These are phyloP conservation scores for Actinopyga echinites DNA, from an alignment of 53 echinoderm and acorn worm species.

Conservation along the genomic window DNA sequence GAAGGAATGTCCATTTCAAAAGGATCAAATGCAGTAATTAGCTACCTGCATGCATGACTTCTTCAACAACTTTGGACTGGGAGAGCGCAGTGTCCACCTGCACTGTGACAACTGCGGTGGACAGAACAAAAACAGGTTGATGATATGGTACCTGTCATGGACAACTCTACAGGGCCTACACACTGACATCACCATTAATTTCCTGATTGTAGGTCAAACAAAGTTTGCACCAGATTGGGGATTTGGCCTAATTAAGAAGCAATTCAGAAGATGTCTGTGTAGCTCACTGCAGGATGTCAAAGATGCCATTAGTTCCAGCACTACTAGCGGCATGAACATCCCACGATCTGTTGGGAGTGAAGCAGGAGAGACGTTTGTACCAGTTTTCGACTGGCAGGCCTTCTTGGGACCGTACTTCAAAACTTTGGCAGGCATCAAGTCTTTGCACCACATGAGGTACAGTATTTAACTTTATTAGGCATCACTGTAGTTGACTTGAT, in stretches of 20 bases:
- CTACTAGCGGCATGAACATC: slow-evolving; percentile 47
- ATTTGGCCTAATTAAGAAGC: slow-evolving; percentile 47
- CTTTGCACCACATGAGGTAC: slow-evolving; percentile 66
- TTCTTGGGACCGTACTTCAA: slow-evolving; percentile 60
- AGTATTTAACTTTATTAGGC: too few species aligned
- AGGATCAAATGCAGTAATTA: slow-evolving; percentile 65
- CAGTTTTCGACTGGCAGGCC: slow-evolving; percentile 56
- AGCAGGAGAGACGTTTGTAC: slow-evolving; percentile 48
- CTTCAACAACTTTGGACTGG: slow-evolving; percentile 52
- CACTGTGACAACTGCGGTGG: slow-evolving; percentile 63
- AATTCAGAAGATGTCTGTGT: slow-evolving; percentile 6
- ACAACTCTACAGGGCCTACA: slow-evolving; percentile 41
- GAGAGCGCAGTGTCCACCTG: slow-evolving; percentile 36
- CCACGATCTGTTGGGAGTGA: slow-evolving; percentile 60
- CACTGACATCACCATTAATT: neutral
- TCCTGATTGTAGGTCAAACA: neutral
- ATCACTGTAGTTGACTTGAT: too few species aligned
- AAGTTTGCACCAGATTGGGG: slow-evolving; percentile 44
- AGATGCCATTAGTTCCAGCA: slow-evolving; percentile 28
- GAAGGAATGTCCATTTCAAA: slow-evolving; percentile 46
- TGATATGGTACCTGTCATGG: slow-evolving; percentile 60
- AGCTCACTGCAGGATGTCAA: slow-evolving; percentile 48
- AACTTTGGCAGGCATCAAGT: slow-evolving; percentile 59
- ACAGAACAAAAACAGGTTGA: slow-evolving; percentile 62
- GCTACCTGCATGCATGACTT: slow-evolving; percentile 57